These are phyloP conservation scores for Otis tarda DNA, from an alignment of 2,113 vertebrate species.

Conservation along the genomic window DNA sequence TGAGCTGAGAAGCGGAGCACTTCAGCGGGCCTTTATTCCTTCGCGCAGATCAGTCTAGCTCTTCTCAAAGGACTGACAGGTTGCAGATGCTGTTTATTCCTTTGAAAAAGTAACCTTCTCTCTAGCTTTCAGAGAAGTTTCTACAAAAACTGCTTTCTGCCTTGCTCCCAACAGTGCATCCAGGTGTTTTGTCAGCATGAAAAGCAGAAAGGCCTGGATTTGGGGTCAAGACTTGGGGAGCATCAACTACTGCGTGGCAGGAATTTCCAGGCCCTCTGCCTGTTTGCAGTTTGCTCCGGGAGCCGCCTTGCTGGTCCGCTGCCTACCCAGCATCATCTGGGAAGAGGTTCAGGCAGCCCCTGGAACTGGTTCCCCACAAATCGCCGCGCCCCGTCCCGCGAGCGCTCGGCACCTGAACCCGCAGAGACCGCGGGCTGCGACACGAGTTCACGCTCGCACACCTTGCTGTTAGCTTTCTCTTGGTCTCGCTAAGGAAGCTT, in stretches of 20 bases:
- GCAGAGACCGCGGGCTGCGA: accelerated
- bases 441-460: accelerated
- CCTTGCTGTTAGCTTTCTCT: not conserved
- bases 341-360: not conserved
- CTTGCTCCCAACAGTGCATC: not conserved
- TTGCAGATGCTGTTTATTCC: not conserved
- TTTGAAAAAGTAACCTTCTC: not conserved
- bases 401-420: accelerated
- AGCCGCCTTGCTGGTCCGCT: not conserved
- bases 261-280: not conserved
- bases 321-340: accelerated
- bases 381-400: not conserved
- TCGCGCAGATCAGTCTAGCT: not conserved
- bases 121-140: not conserved
- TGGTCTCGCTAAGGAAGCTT: not conserved
- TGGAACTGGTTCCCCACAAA: not conserved
- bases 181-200: not conserved
- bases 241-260: not conserved
- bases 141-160: not conserved
- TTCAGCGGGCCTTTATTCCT: conserved; percentile 13
- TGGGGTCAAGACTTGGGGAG: not conserved
- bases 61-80: not conserved
- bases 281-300: not conserved
- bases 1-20: conserved; percentile 14
- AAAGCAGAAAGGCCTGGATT: not conserved